Conservation (phyloP, 1,140 invertebrate genomes). For the Cepaea nemoralis region DNA sequence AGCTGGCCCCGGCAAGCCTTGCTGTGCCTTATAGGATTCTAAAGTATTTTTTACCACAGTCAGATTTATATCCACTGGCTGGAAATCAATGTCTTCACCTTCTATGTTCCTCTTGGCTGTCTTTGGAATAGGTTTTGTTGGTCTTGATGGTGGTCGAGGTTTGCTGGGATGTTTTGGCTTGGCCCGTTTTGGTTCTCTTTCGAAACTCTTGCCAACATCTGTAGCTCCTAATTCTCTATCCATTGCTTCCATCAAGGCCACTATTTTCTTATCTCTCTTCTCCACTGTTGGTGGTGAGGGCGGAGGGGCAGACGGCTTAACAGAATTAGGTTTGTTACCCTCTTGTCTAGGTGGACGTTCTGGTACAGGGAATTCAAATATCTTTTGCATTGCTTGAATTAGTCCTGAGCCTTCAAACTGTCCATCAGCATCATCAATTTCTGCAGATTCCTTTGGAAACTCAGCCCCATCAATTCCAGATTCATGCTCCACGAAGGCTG, state of each 20-base stretch:
- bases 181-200: constrained; percentile 53
- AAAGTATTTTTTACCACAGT: constrained; percentile 85
- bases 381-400: constrained; percentile 69
- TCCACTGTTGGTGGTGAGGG: constrained; percentile 25
- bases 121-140: neutral
- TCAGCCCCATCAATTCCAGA: constrained; percentile 87
- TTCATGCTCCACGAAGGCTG: constrained; percentile 84
- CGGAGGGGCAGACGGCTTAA: constrained; percentile 45
- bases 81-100: constrained; percentile 82
- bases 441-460: constrained; percentile 61
- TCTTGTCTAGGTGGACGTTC: neutral
- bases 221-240: constrained; percentile 81
- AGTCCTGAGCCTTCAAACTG: constrained; percentile 80
- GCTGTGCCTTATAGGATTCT: constrained; percentile 85
- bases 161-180: constrained; percentile 32
- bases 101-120: constrained; percentile 63
- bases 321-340: constrained; percentile 15
- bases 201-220: constrained; percentile 84
- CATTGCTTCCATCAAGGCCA: constrained; percentile 82
- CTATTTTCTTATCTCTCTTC: constrained; percentile 69
- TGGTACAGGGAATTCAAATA: constrained; percentile 60
- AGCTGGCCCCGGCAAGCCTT: constrained; percentile 84
- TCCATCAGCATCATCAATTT: constrained; percentile 69
- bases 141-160: neutral
- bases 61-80: constrained; percentile 83